Base-by-base conservation (phyloP, 2,888 invertebrate genomes). In the Pollenia labialis region DNA sequence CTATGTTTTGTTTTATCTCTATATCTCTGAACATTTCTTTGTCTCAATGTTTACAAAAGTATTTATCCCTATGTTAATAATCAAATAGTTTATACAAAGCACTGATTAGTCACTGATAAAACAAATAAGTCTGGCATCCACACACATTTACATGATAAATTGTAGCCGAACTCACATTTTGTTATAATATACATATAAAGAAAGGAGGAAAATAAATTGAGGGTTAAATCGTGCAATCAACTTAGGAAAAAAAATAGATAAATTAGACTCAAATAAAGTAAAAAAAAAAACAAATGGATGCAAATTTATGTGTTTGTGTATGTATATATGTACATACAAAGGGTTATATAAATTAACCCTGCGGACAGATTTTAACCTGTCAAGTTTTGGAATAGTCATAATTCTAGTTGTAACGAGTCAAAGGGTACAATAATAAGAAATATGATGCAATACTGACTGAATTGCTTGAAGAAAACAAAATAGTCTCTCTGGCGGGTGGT, bases 71-170 rank as follows among this genome's bases (percentile, higher is more conserved):
- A 48, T 68, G 56, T 60, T 58, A 83, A 71, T 71, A 66, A 71
- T 50, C 14, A 64, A 71, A 66, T 52, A 66, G 76, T 80, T 69
- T 23, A 9, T 64, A 86, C 11, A 86, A 71, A 76, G 40, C 52
- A 71, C 75, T 75, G 82, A 86, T 86, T 80, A 86, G 79, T 60
- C 75, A 60, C 69, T 80, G 86, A 83, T 86, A 83, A 86, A 82
- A 80, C 52, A 66, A 80, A 80, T 64, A 75, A 69, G 23, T n/a
- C 42, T 32, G 32, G 32, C 6, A 44, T 46, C 23, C 44, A 18
- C 12, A 60, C 12, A 64, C 9, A 68, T 23, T n/a, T 11, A 60
- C 40, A 72, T 72, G 64, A 60, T 62, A 71, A 54, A 83, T 64
- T 52, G 62, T 40, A 71, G 46, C 14, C 14, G 8, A 81, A 72